Conservation (phyloP, 2,113 vertebrate genomes). For the Oxyura jamaicensis region DNA sequence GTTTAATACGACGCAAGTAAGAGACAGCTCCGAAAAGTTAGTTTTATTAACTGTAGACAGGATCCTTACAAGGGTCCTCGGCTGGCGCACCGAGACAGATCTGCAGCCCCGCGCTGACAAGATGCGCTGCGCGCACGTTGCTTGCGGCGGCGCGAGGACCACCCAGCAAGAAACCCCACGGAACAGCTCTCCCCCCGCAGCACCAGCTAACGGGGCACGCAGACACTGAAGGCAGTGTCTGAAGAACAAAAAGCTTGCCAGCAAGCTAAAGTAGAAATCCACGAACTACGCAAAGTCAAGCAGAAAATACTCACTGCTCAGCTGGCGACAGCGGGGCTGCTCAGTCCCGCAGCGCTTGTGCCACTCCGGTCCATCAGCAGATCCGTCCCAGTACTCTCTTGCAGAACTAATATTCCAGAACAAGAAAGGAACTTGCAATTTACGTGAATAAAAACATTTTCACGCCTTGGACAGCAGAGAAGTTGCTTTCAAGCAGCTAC, state of each 20-base stretch:
- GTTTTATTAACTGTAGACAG: neutral
- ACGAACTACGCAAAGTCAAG: neutral
- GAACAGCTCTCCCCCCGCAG: neutral
- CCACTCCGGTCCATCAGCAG: neutral
- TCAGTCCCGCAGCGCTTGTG: fast-evolving
- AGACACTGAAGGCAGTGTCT: neutral
- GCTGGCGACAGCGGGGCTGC: neutral
- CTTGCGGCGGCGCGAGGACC: neutral
- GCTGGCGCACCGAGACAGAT: neutral
- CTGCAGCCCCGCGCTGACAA: neutral
- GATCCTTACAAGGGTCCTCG: neutral
- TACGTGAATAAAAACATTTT: neutral
- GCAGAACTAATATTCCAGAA: neutral
- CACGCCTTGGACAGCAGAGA: neutral
- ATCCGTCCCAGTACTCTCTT: neutral
- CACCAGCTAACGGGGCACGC: neutral
- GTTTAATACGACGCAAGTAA: neutral
- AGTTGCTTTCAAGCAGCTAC: neutral
- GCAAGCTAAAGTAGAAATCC: neutral
- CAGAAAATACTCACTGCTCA: neutral
- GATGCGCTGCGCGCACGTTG: fast-evolving
- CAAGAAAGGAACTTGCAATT: neutral
- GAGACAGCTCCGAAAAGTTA: neutral
- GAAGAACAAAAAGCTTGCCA: slow-evolving; percentile 38
- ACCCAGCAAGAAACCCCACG: slow-evolving; percentile 3